A percentile compares a stretch with the other conserved stretches of the same genome.
phyloP scores from a whole-genome alignment of 2,888 invertebrate genomes.

The Theodoxus fluviatilis region DNA sequence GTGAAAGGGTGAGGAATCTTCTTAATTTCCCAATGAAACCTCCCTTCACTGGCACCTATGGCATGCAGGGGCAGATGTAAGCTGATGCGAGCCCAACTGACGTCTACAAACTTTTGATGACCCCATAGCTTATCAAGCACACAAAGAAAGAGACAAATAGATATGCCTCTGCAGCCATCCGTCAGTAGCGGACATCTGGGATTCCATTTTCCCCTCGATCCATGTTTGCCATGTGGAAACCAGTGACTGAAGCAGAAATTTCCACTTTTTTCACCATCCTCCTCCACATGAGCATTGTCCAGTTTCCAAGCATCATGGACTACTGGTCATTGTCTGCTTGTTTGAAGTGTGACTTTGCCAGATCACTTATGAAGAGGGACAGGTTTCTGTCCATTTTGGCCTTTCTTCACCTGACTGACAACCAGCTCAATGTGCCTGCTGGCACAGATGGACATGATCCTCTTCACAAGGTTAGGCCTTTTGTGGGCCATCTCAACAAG shows the following conservation, averaged over 20 bases:
- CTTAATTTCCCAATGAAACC: background rate
- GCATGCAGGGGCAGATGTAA: background rate
- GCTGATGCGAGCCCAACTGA: background rate
- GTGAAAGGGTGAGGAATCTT: too few species aligned
- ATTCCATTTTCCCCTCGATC: background rate
- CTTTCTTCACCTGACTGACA: too few species aligned
- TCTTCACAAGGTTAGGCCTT: background rate
- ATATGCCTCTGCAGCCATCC: background rate
- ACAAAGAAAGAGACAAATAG: constrained; percentile 1
- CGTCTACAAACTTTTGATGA: background rate
- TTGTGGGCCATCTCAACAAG: background rate
- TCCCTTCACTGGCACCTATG: background rate
- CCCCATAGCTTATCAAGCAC: background rate
- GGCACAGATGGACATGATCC: constrained; percentile 9
- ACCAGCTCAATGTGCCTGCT: too few species aligned
- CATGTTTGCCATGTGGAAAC: background rate
- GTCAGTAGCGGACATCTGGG: too few species aligned
- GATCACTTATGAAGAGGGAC: background rate
- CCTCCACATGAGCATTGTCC: constrained; percentile 16
- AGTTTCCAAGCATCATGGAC: background rate
- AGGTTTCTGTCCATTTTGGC: too few species aligned
- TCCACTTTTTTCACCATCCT: background rate
- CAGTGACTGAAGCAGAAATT: background rate
- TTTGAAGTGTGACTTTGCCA: background rate
- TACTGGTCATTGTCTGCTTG: constrained; percentile 10